phyloP scores from a whole-genome alignment of 2,888 invertebrate species.

The Reticulitermes lucifugus region DNA sequence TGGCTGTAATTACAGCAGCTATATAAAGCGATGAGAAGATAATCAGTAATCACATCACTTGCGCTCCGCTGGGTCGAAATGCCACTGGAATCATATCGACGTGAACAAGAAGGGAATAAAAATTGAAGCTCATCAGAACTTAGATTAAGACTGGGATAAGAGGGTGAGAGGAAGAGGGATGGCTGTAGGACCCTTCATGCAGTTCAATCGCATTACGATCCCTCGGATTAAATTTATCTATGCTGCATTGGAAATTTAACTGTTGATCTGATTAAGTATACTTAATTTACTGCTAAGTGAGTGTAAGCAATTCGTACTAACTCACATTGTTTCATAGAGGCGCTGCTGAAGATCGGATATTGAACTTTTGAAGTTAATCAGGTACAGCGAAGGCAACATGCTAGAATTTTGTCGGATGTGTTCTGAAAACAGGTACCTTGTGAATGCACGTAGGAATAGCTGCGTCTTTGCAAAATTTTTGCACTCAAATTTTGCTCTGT shows the following conservation, averaged over 20 bases:
- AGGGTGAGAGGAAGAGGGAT: background rate
- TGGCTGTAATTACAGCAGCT: conserved; percentile 22
- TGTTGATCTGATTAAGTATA: conserved; percentile 33
- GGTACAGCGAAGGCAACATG: too few species aligned
- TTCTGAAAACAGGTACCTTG: too few species aligned
- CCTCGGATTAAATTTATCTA: too few species aligned
- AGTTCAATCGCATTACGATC: conserved; percentile 16
- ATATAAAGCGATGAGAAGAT: conserved; percentile 30
- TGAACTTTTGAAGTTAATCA: too few species aligned
- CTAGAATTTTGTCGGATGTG: too few species aligned
- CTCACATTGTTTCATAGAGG: too few species aligned
- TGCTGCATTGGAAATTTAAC: conserved; percentile 26
- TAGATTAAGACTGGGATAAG: conserved; percentile 19
- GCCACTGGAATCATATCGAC: conserved; percentile 24
- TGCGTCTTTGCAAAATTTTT: too few species aligned
- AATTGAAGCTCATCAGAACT: conserved; percentile 18
- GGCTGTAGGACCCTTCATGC: background rate
- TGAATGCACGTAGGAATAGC: too few species aligned
- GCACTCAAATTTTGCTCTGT: too few species aligned
- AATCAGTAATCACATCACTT: conserved; percentile 25
- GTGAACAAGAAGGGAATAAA: conserved; percentile 6
- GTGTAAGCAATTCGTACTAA: conserved; percentile 13
- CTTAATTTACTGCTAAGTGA: conserved; percentile 28
- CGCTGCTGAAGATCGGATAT: too few species aligned
- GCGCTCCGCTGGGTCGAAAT: conserved; percentile 34